These are phyloP conservation scores for Pyrocoelia pectoralis DNA, from an alignment of 2,888 invertebrate genomes.

Conservation along the genomic window DNA sequence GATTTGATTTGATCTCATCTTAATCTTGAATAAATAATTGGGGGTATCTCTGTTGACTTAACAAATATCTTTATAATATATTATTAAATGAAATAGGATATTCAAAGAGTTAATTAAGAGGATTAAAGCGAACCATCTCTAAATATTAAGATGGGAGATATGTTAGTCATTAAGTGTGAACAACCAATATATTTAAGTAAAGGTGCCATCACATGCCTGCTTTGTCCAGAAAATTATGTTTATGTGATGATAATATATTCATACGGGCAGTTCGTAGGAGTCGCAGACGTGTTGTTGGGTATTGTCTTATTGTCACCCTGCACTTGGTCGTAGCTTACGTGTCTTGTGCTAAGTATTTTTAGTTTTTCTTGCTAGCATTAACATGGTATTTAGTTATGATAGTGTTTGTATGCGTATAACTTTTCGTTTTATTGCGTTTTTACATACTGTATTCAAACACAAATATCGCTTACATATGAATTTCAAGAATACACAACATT, in stretches of 20 bases:
- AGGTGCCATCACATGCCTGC: conserved; percentile 41
- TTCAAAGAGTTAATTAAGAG: conserved; percentile 5
- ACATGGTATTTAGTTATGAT: conserved; percentile 37
- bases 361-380: conserved; percentile 33
- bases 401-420: conserved; percentile 29
- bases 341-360: conserved; percentile 35
- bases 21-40: no score
- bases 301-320: conserved; percentile 45
- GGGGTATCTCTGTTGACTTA: no score
- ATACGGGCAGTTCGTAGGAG: conserved; percentile 53
- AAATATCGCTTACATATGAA: conserved; percentile 26
- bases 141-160: conserved; percentile 9
- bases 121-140: conserved; percentile 5
- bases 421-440: conserved; percentile 22
- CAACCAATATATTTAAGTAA: conserved; percentile 39
- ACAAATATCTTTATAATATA: neutral
- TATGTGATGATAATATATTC: conserved; percentile 57
- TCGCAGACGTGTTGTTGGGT: conserved; percentile 49
- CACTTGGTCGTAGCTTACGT: conserved; percentile 41
- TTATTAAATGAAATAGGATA: conserved; percentile 5
- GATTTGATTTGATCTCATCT: no score
- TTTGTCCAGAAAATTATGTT: conserved; percentile 54
- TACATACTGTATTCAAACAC: conserved; percentile 15
- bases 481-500: conserved; percentile 8
- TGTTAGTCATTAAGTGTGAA: conserved; percentile 16